Conservation (phyloP, 2,797 vertebrate genomes). For the Coregonus ussuriensis region DNA sequence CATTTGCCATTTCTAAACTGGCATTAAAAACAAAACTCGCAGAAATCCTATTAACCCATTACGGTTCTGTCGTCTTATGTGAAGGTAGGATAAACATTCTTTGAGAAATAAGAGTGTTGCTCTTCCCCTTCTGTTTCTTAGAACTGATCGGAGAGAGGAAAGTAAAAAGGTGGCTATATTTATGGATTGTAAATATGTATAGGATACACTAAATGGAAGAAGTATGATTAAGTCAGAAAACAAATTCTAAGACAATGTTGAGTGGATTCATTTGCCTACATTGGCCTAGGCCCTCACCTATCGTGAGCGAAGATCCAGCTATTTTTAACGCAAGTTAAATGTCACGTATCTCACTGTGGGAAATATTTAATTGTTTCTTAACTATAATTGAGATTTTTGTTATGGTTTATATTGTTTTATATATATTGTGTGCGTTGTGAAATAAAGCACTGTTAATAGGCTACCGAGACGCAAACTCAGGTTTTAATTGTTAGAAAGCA, state of each 20-base stretch:
- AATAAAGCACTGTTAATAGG: constrained; percentile 76
- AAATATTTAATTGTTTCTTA: constrained; percentile 52
- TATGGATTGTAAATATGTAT: constrained; percentile 84
- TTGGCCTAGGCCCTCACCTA: constrained; percentile 53
- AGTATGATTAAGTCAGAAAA: constrained; percentile 29
- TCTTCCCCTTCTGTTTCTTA: constrained; percentile 47
- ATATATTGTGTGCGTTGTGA: constrained; percentile 53
- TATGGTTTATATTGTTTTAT: constrained; percentile 54
- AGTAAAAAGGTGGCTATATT: constrained; percentile 69
- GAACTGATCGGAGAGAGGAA: constrained; percentile 37
- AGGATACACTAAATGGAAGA: constrained; percentile 55
- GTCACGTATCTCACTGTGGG: constrained; percentile 48
- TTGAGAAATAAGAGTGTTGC: constrained; percentile 58
- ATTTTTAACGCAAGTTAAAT: constrained; percentile 69
- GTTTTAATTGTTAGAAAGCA: constrained; percentile 80
- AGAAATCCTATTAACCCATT: constrained; percentile 44
- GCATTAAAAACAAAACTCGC: constrained; percentile 32
- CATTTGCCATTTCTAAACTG: constrained; percentile 87
- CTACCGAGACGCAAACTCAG: constrained; percentile 81
- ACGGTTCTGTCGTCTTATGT: constrained; percentile 69
- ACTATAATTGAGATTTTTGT: constrained; percentile 71
- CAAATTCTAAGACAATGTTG: constrained; percentile 43
- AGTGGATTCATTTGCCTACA: constrained; percentile 47
- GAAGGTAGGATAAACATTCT: constrained; percentile 84
- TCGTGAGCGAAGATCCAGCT: constrained; percentile 42